phyloP scores from a whole-genome alignment of 2,888 invertebrate species.

The Scaptomyza parva region DNA sequence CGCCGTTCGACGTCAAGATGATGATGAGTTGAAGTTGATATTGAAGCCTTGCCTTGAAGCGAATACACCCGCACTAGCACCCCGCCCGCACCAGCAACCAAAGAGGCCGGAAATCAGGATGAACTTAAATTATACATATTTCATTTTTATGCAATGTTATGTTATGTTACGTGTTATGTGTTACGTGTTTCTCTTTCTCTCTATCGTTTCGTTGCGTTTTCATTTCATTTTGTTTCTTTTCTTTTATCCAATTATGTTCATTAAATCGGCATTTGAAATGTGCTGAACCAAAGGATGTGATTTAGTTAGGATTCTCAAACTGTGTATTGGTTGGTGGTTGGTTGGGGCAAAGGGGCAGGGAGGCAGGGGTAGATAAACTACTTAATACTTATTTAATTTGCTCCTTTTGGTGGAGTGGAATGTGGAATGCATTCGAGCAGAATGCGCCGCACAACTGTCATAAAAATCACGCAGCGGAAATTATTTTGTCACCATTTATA shows the following conservation, averaged over 20 bases:
- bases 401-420: constrained; percentile 33
- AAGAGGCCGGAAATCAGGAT: constrained; percentile 67
- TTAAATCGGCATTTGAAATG: constrained; percentile 75
- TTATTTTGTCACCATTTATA: constrained; percentile 84
- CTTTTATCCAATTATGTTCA: constrained; percentile 71
- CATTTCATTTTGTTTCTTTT: constrained; percentile 11
- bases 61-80: constrained; percentile 60
- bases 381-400: constrained; percentile 74
- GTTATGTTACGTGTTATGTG: constrained; percentile 31
- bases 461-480: constrained; percentile 83
- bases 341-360: too few species aligned
- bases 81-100: neutral
- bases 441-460: constrained; percentile 81
- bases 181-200: constrained; percentile 27
- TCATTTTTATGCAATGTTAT: constrained; percentile 32
- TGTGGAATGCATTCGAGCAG: constrained; percentile 63
- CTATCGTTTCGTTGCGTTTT: neutral
- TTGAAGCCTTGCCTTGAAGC: too few species aligned
- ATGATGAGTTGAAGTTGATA: neutral
- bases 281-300: constrained; percentile 27
- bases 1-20: too few species aligned
- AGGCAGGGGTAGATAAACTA: constrained; percentile 53
- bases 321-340: neutral
- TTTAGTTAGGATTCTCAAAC: neutral
- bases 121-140: constrained; percentile 65